Evolutionary conservation across 2,113 vertebrate genomes (phyloP).

Genomic region (Lycocorax pyrrhopterus): DNA sequence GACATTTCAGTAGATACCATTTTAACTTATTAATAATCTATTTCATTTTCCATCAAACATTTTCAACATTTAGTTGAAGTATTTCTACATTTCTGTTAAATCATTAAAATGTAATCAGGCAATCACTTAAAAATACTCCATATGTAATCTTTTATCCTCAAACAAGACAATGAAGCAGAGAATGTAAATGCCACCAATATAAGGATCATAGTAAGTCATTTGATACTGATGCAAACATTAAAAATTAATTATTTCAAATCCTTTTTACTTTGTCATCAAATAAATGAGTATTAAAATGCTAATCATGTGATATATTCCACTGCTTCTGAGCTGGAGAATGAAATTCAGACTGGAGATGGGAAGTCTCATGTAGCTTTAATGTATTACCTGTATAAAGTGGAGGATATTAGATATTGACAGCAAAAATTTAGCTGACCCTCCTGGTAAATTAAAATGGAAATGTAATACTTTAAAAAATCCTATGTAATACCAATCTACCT

Average conservation of each 20-base stretch:
- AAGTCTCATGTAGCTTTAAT: neutral
- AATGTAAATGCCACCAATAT: neutral
- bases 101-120: constrained; percentile 19
- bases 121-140: neutral
- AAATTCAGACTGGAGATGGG: neutral
- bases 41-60: constrained; percentile 5
- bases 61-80: neutral
- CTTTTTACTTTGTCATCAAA: neutral
- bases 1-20: neutral
- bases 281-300: neutral
- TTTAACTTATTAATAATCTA: neutral
- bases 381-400: neutral
- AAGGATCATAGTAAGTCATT: neutral
- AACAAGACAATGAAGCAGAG: neutral
- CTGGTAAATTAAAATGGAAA: neutral
- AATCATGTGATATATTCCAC: neutral
- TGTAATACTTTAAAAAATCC: neutral
- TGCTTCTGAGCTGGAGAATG: neutral
- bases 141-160: neutral
- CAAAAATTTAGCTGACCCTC: neutral
- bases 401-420: neutral
- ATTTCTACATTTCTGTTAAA: neutral
- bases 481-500: neutral
- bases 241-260: neutral
- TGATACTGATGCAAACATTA: neutral